Evolutionary conservation across 1,140 invertebrate genomes (phyloP), one percentile per base, ranked within the genome.

Genomic region (Papilio glaucus): DNA sequence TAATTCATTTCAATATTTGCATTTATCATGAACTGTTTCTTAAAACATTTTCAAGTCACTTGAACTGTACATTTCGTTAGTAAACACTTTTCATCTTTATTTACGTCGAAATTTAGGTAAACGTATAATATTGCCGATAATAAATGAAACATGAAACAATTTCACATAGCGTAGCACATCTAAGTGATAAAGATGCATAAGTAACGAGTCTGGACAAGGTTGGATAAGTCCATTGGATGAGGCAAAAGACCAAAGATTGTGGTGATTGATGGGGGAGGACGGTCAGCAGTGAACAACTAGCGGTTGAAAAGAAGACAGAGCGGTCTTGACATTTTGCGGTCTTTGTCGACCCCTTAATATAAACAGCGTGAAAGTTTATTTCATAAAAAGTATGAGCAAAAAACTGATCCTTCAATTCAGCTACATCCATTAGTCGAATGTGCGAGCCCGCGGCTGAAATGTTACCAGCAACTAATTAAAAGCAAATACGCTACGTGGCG

Each of bases 381-480:
- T 26, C 5, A 53, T 24, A 21, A 24, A 53, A 53, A 24, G 10
- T 12, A 26, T 24, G 21, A 24, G 10, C 10, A 8, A 21, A 62
- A 37, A 39, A 38, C 10, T 33, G n/a, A 15, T 33, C 24, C 12
- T 61, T 12, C 13, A 29, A 37, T 63, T 63, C 18, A 62, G 60
- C 24, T 62, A 38, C n/a, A 39, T 21, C 33, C 61, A 63, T 63
- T 63, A 63, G 61, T 21, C 15, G 61, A 63, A 39, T 39, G 61
- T 37, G 26, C 57, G 29, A 33, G 15, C 24, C 3, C 24, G 37
- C 33, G 37, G 61, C 37, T 63, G 37, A 63, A 63, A 63, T 63
- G 61, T 15, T 63, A 37, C 61, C 21, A 37, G 37, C 61, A 63
- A 63, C 61, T 63, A 63, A 63, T 63, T 63, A 63, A 63, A 63